Conservation (phyloP, 2,113 vertebrate genomes). For the Chlorodrepanis virens region DNA sequence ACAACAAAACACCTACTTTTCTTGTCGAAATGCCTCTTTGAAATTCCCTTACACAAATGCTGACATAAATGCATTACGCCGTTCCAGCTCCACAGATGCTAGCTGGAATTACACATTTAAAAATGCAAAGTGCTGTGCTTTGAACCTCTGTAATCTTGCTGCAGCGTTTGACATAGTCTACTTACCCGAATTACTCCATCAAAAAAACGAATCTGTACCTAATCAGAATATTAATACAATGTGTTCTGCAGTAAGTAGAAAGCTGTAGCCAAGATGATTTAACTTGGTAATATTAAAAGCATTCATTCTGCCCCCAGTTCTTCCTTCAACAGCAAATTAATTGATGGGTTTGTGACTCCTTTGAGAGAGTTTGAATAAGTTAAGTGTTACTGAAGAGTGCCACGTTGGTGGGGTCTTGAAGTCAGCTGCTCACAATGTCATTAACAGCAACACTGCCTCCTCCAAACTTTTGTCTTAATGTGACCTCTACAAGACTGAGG, state of each 20-base stretch:
- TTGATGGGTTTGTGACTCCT: not conserved
- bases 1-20: not conserved
- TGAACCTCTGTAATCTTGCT: slow-evolving; percentile 43
- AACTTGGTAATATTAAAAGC: not conserved
- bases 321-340: not conserved
- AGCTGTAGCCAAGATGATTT: not conserved
- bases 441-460: not conserved
- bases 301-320: not conserved
- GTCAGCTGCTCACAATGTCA: not conserved
- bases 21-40: not conserved
- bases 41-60: slow-evolving; percentile 33
- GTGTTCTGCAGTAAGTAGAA: not conserved
- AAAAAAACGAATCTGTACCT: slow-evolving; percentile 25
- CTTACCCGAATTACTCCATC: slow-evolving; percentile 21
- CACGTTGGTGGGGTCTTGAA: not conserved
- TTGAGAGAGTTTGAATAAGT: not conserved
- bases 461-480: not conserved
- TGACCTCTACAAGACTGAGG: not conserved
- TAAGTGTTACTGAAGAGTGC: not conserved
- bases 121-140: slow-evolving; percentile 46
- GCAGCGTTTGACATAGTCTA: not conserved
- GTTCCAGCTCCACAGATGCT: slow-evolving; percentile 29
- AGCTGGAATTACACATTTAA: slow-evolving; percentile 41
- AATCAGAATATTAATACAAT: slow-evolving; percentile 6
- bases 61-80: not conserved